Evolutionary conservation across 2,888 invertebrate genomes (phyloP), one percentile per base, ranked within the genome.

Genomic region (Augochlorella aurata): DNA sequence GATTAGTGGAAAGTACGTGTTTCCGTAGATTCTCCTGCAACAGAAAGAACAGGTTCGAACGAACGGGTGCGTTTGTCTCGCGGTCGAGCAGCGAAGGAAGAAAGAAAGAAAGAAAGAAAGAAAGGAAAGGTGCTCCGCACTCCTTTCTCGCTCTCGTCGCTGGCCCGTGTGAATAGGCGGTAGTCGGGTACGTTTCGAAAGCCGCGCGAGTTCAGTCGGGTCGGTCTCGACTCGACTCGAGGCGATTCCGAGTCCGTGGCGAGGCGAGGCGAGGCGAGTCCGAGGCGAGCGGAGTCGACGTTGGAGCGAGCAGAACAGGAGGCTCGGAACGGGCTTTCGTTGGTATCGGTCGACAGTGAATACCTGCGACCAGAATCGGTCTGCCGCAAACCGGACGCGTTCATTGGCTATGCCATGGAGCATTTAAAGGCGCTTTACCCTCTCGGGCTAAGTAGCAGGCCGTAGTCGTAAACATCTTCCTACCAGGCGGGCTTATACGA

Each of bases 11-110:
- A 0, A 97, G 94, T 2, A 98, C 96, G 94, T 98, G 98, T 91
- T 98, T 98, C 7, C 98, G 95, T 16, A 98, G 95, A 93, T 98
- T 98, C 92, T 98, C 98, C 96, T 97, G 93, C 29, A 82, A 84
- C 54, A 73, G 49, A 50, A 38, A 47, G 16, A 38, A 52, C 50
- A 16, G 18, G 52, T 21, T n/a, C 14, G 45, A 44, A 2, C 44
- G 38, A 65, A 65, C 38, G 63, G 16, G 29, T 18, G 63, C 38
- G 63, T 38, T 24, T 38, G 63, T 63, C 29, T 63, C 63, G 63
- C 38, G 63, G 44, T 65, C 44, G 65, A 18, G n/a, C 44, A 5
- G 44, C 16, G 12, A 38, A 44, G n/a, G 44, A 65, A 65, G 65
- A 38, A 38, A 38, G 38, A 38, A 38, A 38, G 38, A 38, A 38